Evolutionary conservation across 2,888 invertebrate genomes (phyloP).

Genomic region (Pammene fasciana): DNA sequence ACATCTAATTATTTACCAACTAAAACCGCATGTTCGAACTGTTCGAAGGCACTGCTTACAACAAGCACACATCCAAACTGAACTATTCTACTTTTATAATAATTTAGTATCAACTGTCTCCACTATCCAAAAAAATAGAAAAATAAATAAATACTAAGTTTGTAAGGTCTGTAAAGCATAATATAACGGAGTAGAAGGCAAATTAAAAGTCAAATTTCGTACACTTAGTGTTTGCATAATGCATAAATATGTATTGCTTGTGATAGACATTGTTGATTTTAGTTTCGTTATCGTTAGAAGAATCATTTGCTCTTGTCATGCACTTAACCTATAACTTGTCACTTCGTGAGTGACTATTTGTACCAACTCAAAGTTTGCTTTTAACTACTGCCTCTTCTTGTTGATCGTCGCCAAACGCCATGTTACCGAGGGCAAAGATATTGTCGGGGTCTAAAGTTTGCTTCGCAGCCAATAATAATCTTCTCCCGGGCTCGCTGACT

Average conservation of each 20-base stretch:
- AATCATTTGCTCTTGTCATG: background rate
- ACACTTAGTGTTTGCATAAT: too few species aligned
- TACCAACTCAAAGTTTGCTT: constrained; percentile 67
- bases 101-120: background rate
- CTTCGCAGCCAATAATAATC: constrained; percentile 92
- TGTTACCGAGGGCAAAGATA: constrained; percentile 95
- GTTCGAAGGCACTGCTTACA: constrained; percentile 39
- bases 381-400: constrained; percentile 49
- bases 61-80: constrained; percentile 28
- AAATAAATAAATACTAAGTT: background rate
- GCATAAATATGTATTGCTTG: too few species aligned
- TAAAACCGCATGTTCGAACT: constrained; percentile 37
- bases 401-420: constrained; percentile 62
- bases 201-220: too few species aligned
- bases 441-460: constrained; percentile 95
- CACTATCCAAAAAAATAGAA: background rate
- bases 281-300: background rate
- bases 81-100: background rate
- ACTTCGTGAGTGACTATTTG: background rate
- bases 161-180: too few species aligned
- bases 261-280: too few species aligned
- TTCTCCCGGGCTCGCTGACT: constrained; percentile 91
- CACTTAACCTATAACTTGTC: too few species aligned
- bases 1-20: constrained; percentile 14
- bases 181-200: too few species aligned